Base-by-base conservation (phyloP, 2,797 vertebrate genomes). In the Pangasius macronema region DNA sequence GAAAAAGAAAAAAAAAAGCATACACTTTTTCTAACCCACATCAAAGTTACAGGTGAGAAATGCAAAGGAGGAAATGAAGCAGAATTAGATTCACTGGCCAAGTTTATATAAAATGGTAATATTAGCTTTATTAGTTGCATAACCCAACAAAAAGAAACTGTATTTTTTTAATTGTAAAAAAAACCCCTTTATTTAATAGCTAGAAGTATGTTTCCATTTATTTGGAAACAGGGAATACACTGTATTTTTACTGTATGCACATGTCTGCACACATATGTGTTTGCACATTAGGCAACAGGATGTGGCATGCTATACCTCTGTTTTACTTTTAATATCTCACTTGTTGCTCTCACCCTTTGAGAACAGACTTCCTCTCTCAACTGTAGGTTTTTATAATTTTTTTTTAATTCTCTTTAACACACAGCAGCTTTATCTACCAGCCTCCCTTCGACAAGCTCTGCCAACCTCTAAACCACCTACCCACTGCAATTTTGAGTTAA, bases 401-500 rank as follows among this genome's bases (percentile, higher is more conserved):
- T 65, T 68, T 30, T 22, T 1, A 84, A 77, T 82, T 51, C 42
- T 85, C 87, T 91, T 92, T 85, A 90, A 89, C 55, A 63, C 86
- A 68, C 59, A 65, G 81, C 79, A 63, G 75, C 83, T 86, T 88
- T 75, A 89, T 88, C 86, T 87, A 55, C 82, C 87, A 79, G 85
- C 72, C 85, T 88, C 89, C 82, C 59, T 89, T 91, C 84, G 85
- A 79, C 91, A 85, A 85, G 86, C 90, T 89, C 87, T 85, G 84
- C 89, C 92, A 90, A 92, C 91, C 92, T 91, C 90, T 85, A 92
- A 85, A 55, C 93, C 92, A 93, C 92, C 93, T 94, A 93, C 93
- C 94, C 94, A 90, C 92, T 91, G 94, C 95, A 94, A 95, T 96
- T 95, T 93, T 91, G 93, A 95, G 94, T 94, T 95, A 95, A 95